Evolutionary conservation across 2,888 invertebrate genomes (phyloP).

Genomic region (Agrochola lychnidis): DNA sequence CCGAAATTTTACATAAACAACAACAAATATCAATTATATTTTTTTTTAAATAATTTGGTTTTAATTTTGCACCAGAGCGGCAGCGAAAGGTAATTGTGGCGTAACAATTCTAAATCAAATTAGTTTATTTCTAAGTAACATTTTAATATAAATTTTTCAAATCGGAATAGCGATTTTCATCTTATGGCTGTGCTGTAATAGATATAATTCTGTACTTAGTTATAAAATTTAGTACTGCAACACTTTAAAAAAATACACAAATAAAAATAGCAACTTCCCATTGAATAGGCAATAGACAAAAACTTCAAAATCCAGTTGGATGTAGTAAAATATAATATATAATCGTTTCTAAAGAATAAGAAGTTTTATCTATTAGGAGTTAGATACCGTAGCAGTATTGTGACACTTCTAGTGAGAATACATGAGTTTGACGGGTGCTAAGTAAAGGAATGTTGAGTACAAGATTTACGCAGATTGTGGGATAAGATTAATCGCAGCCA

Average conservation of each 20-base stretch:
- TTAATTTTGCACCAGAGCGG: not conserved
- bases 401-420: slow-evolving; percentile 30
- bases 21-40: not conserved
- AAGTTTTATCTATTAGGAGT: not conserved
- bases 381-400: not conserved
- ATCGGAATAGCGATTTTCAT: slow-evolving; percentile 20
- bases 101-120: slow-evolving; percentile 16
- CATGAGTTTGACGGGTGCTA: slow-evolving; percentile 35
- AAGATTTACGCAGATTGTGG: slow-evolving; percentile 20
- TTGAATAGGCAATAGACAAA: not conserved
- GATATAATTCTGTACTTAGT: not conserved
- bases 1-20: not conserved
- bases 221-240: not conserved
- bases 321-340: not conserved
- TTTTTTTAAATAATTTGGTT: not conserved
- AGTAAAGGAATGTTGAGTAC: slow-evolving; percentile 5
- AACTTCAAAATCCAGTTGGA: no score
- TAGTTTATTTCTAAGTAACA: slow-evolving; percentile 1
- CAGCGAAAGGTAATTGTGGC: not conserved
- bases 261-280: not conserved
- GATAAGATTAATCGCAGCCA: not conserved
- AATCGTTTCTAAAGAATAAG: not conserved
- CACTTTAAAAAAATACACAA: not conserved
- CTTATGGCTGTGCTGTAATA: slow-evolving; percentile 39
- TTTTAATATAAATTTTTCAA: not conserved